Conservation (phyloP, 2,888 invertebrate genomes). For the Melolontha melolontha region DNA sequence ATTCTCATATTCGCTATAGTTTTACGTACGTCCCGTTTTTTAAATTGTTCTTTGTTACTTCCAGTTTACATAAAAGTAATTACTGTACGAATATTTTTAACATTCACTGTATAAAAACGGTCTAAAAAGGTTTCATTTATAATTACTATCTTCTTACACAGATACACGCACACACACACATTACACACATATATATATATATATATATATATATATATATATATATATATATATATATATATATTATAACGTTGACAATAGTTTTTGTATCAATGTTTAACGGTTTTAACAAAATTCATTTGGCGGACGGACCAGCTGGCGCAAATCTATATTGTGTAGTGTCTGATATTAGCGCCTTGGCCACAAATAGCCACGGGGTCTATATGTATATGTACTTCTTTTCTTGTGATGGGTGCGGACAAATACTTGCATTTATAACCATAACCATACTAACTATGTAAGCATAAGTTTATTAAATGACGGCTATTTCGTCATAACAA, state of each 20-base stretch:
- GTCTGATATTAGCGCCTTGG: slow-evolving; percentile 31
- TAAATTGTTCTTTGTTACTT: too few relatives aligned
- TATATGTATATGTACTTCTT: neutral
- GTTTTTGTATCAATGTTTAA: slow-evolving; percentile 14
- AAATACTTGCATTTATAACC: slow-evolving; percentile 13
- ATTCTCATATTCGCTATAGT: too few relatives aligned
- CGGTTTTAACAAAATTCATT: slow-evolving; percentile 28
- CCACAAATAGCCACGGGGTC: slow-evolving; percentile 26
- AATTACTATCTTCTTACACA: neutral
- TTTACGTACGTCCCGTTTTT: too few relatives aligned
- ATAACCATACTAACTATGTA: neutral
- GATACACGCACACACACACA: neutral
- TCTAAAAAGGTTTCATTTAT: too few relatives aligned
- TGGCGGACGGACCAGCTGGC: slow-evolving; percentile 24
- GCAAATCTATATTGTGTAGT: slow-evolving; percentile 18
- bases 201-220: too few relatives aligned
- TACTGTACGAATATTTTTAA: too few relatives aligned
- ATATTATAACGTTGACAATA: slow-evolving; percentile 8
- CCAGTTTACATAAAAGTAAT: too few relatives aligned
- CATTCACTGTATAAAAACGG: too few relatives aligned
- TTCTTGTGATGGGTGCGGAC: slow-evolving; percentile 4
- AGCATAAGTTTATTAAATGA: slow-evolving; percentile 14
- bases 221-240: too few relatives aligned
- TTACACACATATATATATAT: too few relatives aligned
- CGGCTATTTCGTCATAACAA: slow-evolving; percentile 5